Evolutionary conservation across 2,888 invertebrate genomes (phyloP).

Genomic region (Nephrotoma guestfalica): DNA sequence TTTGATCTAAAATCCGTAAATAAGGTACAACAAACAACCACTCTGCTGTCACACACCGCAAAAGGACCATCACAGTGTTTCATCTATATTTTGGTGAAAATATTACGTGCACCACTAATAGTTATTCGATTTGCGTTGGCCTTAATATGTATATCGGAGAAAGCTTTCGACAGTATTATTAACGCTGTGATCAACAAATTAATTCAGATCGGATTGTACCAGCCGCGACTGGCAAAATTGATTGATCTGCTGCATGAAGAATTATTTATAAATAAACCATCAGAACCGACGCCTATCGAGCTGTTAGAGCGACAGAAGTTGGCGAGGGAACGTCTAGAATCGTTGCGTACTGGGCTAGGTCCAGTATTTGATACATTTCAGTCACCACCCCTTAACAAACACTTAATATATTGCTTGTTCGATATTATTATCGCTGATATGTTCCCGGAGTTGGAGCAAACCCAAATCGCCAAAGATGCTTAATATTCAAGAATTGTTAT

Average conservation of each 20-base stretch:
- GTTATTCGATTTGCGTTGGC: constrained; percentile 36
- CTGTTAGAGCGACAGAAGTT: constrained; percentile 23
- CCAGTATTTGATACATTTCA: constrained; percentile 36
- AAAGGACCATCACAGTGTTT: constrained; percentile 24
- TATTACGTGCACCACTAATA: constrained; percentile 35
- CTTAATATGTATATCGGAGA: constrained; percentile 31
- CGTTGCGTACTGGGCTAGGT: constrained; percentile 29
- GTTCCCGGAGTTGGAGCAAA: constrained; percentile 50
- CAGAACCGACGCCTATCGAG: constrained; percentile 24
- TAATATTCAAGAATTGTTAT: neutral
- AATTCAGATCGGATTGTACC: constrained; percentile 32
- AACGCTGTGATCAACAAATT: constrained; percentile 29
- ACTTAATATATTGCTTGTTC: constrained; percentile 62
- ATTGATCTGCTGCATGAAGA: constrained; percentile 30
- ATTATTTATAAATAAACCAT: constrained; percentile 24
- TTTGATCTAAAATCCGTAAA: constrained; percentile 20
- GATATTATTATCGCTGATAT: constrained; percentile 61
- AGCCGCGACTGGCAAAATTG: constrained; percentile 41
- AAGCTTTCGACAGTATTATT: constrained; percentile 33
- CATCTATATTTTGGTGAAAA: constrained; percentile 37
- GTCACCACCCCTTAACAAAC: constrained; percentile 45
- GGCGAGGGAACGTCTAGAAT: constrained; percentile 33
- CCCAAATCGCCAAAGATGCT: neutral
- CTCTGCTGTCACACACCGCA: constrained; percentile 3
- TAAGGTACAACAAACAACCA: constrained; percentile 1